Evolutionary conservation across 2,113 vertebrate genomes (phyloP).

Genomic region (Zapus hudsonius): DNA sequence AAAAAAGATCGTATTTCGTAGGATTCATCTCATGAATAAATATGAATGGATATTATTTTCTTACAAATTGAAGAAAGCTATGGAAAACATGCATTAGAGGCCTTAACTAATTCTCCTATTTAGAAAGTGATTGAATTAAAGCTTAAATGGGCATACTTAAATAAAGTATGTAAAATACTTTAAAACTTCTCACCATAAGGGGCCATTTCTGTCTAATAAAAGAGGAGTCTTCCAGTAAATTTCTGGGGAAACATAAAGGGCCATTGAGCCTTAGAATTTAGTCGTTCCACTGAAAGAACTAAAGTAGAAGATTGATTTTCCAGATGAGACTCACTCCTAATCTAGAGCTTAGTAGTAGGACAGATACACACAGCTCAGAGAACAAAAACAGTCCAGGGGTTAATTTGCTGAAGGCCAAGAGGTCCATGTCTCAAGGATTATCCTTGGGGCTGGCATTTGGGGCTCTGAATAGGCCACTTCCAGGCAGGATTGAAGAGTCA

Average conservation of each 20-base stretch:
- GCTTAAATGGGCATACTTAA: too few relatives aligned
- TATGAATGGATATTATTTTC: not conserved
- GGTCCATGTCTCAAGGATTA: not conserved
- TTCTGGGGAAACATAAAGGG: not conserved
- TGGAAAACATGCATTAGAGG: not conserved
- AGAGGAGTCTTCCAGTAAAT: not conserved
- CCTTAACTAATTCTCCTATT: not conserved
- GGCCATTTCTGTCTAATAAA: not conserved
- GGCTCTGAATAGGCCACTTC: not conserved
- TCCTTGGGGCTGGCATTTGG: not conserved
- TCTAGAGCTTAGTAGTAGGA: not conserved
- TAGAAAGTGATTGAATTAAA: not conserved
- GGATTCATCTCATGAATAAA: not conserved
- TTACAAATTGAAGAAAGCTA: not conserved
- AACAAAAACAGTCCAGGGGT: not conserved
- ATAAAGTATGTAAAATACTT: not conserved
- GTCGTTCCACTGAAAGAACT: not conserved
- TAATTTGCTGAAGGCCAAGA: not conserved
- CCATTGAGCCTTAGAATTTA: not conserved
- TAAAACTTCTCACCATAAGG: not conserved
- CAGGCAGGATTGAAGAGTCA: not conserved
- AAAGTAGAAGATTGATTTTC: constrained; percentile 34
- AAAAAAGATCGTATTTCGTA: not conserved
- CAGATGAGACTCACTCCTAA: not conserved
- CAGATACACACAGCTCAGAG: not conserved